These are phyloP conservation scores for Tholera decimalis DNA, from an alignment of 2,888 invertebrate genomes.

Conservation along the genomic window DNA sequence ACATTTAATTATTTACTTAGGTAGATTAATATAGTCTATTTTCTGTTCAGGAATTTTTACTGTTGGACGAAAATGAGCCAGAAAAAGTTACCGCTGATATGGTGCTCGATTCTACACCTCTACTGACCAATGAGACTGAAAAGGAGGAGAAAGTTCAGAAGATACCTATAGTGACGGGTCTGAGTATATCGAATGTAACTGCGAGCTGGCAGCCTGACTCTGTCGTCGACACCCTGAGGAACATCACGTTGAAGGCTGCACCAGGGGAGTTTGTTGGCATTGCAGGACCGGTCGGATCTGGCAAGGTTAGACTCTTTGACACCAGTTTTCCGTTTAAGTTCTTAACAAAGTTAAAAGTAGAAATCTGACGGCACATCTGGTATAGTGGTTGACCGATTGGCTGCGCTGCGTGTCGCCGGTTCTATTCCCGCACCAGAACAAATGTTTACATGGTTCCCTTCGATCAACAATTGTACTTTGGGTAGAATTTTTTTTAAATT, in stretches of 20 bases:
- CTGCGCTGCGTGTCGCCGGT: too few relatives aligned
- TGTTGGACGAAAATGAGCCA: conserved; percentile 82
- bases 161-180: conserved; percentile 68
- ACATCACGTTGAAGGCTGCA: conserved; percentile 86
- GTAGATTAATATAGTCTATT: neutral
- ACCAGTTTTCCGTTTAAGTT: neutral
- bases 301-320: conserved; percentile 90
- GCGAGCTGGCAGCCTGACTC: conserved; percentile 83
- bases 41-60: conserved; percentile 82
- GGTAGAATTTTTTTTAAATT: too few relatives aligned
- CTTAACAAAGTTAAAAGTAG: too few relatives aligned
- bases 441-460: too few relatives aligned
- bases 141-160: conserved; percentile 35
- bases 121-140: conserved; percentile 31
- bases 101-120: conserved; percentile 38
- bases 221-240: conserved; percentile 89
- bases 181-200: conserved; percentile 83
- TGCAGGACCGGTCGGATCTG: conserved; percentile 94
- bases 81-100: conserved; percentile 62
- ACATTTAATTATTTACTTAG: neutral
- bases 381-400: too few relatives aligned
- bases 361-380: too few relatives aligned
- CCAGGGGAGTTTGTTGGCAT: conserved; percentile 92
- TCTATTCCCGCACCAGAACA: too few relatives aligned
- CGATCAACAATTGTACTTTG: too few relatives aligned